Conservation (phyloP, 2,888 invertebrate genomes). For the Sesia apiformis region DNA sequence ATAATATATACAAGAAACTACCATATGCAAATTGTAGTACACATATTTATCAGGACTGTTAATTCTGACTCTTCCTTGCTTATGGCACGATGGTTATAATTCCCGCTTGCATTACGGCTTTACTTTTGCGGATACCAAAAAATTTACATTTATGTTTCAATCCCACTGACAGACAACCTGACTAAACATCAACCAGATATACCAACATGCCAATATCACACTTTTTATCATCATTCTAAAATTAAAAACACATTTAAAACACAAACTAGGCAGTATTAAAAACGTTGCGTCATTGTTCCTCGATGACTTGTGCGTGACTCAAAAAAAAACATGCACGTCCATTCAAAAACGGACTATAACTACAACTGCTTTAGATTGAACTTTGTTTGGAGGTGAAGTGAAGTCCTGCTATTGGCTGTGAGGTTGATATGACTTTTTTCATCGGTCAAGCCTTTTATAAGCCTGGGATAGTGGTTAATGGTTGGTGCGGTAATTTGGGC, state of each 20-base stretch:
- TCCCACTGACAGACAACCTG: no score
- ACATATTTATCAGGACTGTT: no score
- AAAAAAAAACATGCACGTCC: neutral
- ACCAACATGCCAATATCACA: neutral
- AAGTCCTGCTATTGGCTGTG: conserved; percentile 41
- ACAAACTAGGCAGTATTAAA: conserved; percentile 4
- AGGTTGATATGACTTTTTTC: conserved; percentile 42
- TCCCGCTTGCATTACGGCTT: no score
- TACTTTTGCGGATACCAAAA: no score
- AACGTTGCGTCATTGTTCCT: conserved; percentile 14
- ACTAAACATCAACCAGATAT: no score
- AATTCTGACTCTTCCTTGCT: no score
- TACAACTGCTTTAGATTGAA: conserved; percentile 16
- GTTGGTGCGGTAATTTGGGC: conserved; percentile 58
- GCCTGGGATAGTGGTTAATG: conserved; percentile 62
- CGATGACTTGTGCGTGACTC: conserved; percentile 8
- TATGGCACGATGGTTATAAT: no score
- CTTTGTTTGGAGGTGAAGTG: neutral
- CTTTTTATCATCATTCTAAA: neutral
- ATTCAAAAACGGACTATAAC: neutral
- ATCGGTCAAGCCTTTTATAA: conserved; percentile 48
- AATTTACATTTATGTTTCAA: no score
- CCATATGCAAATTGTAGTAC: no score
- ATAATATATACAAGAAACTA: no score
- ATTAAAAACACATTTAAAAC: neutral